These are phyloP conservation scores for Myotis yumanensis DNA, from an alignment of 2,113 vertebrate species.

Conservation along the genomic window DNA sequence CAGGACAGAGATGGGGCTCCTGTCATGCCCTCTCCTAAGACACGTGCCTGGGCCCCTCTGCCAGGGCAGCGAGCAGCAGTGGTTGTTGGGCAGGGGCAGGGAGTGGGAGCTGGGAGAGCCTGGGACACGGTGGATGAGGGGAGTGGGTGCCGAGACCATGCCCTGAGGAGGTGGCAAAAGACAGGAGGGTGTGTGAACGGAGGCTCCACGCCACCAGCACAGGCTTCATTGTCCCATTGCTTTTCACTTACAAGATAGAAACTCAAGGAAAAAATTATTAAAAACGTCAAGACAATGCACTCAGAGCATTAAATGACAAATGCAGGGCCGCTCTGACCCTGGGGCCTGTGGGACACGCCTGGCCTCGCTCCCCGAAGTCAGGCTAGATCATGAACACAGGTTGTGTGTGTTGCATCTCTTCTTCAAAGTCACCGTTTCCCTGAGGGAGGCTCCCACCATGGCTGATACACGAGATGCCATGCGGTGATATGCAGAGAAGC, in stretches of 20 bases:
- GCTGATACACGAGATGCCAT: not conserved
- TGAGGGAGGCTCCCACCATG: not conserved
- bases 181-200: accelerated
- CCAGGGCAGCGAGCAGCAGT: not conserved
- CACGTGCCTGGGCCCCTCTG: not conserved
- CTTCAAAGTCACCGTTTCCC: not conserved
- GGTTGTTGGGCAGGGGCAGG: not conserved
- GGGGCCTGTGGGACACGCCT: no score
- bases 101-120: not conserved
- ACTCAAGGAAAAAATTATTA: not conserved
- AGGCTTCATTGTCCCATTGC: not conserved
- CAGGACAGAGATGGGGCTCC: not conserved
- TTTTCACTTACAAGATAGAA: not conserved
- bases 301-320: not conserved
- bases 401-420: accelerated
- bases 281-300: not conserved
- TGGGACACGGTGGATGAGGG: not conserved
- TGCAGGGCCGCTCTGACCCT: not conserved
- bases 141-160: not conserved
- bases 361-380: not conserved
- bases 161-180: not conserved
- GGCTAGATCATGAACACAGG: not conserved
- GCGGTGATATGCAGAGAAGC: not conserved
- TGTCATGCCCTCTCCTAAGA: accelerated
- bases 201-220: not conserved